A percentile compares a stretch with the other conserved stretches of the same genome.
Evolutionary conservation across 2,113 vertebrate genomes (phyloP).

Genomic region (Smithornis capensis): DNA sequence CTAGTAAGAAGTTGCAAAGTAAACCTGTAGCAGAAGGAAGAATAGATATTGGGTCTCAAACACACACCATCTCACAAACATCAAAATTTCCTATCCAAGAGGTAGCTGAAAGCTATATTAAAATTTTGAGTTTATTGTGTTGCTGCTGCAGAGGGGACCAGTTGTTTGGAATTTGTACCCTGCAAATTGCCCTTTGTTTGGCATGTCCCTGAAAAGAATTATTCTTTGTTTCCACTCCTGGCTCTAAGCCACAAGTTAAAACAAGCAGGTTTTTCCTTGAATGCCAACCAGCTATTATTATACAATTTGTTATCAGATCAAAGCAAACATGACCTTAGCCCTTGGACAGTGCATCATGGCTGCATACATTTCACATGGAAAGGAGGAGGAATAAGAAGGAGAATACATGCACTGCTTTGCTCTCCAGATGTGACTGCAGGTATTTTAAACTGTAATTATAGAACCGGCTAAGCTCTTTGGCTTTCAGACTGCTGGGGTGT

Average conservation of each 20-base stretch:
- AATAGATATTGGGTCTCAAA: not conserved
- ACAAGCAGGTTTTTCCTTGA: not conserved
- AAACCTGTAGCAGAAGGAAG: not conserved
- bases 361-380: not conserved
- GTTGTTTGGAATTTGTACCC: not conserved
- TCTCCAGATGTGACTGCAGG: constrained; percentile 10
- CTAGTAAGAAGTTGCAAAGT: not conserved
- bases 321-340: constrained; percentile 46
- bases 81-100: not conserved
- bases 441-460: constrained; percentile 7
- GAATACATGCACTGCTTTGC: not conserved
- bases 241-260: not conserved
- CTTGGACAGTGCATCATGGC: not conserved
- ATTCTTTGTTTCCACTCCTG: constrained; percentile 8
- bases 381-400: not conserved
- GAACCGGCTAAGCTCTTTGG: not conserved
- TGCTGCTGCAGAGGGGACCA: not conserved
- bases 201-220: not conserved
- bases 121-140: not conserved
- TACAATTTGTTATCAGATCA: constrained; percentile 40
- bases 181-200: not conserved
- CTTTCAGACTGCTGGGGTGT: not conserved
- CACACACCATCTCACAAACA: not conserved
- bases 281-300: not conserved
- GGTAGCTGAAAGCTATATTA: not conserved